These are phyloP conservation scores for Ostrea denselamellosa DNA, from an alignment of 1,140 invertebrate species.

Conservation along the genomic window DNA sequence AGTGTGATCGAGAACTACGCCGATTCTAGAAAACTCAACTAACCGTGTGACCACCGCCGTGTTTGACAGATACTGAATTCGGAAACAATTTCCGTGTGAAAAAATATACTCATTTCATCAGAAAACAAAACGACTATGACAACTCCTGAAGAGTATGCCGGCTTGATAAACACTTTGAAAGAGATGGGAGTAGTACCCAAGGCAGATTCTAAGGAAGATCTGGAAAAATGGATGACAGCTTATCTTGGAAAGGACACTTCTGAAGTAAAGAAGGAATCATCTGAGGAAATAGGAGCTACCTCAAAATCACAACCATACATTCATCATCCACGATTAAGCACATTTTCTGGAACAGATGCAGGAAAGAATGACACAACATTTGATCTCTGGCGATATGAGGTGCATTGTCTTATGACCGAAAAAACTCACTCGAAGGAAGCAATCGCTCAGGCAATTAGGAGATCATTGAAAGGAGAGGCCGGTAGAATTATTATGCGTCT, in stretches of 20 bases:
- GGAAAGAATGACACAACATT: conserved; percentile 36
- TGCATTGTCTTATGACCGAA: conserved; percentile 28
- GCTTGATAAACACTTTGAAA: background rate
- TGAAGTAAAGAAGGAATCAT: background rate
- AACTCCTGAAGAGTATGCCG: background rate
- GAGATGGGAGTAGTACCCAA: background rate
- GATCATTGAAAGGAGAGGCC: conserved; percentile 36
- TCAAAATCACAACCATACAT: background rate
- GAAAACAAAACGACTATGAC: background rate
- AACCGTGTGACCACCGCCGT: too few species aligned
- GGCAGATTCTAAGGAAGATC: background rate
- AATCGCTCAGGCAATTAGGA: background rate
- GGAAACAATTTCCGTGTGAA: too few species aligned
- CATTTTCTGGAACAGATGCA: conserved; percentile 27
- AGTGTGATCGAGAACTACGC: too few species aligned
- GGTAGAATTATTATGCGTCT: background rate
- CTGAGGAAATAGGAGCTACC: background rate
- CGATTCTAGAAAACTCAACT: too few species aligned
- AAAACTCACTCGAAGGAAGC: background rate
- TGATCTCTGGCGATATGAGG: conserved; percentile 46
- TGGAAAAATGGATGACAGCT: background rate
- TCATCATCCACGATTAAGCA: background rate
- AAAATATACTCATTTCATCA: too few species aligned
- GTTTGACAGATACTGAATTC: too few species aligned
- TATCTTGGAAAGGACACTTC: background rate